phyloP scores from a whole-genome alignment of 2,888 invertebrate species.

The Hydroisotoma schaefferi region DNA sequence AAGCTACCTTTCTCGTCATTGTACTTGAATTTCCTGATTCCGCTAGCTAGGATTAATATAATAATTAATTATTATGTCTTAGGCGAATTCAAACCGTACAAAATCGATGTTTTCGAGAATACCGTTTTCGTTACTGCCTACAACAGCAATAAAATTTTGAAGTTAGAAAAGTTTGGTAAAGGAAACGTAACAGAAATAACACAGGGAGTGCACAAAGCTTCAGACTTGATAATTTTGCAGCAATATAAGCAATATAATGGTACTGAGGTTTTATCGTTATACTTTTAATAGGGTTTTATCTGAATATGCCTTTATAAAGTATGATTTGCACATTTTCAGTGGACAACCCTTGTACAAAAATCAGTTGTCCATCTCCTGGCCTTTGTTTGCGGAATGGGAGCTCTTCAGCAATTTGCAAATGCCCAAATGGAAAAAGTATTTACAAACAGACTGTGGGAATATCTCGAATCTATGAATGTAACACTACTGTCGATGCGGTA shows the following conservation, averaged over 20 bases:
- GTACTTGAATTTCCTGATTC: not conserved
- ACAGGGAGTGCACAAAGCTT: conserved; percentile 58
- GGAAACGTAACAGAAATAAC: conserved; percentile 55
- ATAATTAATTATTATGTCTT: conserved; percentile 24
- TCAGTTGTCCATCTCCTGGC: conserved; percentile 50
- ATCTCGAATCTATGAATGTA: conserved; percentile 31
- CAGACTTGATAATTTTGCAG: conserved; percentile 66
- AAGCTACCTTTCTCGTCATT: not conserved
- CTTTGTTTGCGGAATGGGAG: conserved; percentile 47
- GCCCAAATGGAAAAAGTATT: conserved; percentile 39
- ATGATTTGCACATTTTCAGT: conserved; percentile 42
- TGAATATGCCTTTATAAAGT: not conserved
- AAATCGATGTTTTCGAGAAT: conserved; percentile 72
- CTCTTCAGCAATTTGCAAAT: conserved; percentile 40
- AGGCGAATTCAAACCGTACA: conserved; percentile 63
- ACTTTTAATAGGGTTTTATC: conserved; percentile 1
- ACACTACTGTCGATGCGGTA: conserved; percentile 15
- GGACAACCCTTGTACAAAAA: conserved; percentile 58
- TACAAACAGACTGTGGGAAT: conserved; percentile 8
- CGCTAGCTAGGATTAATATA: not conserved
- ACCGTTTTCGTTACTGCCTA: conserved; percentile 65
- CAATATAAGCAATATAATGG: conserved; percentile 58
- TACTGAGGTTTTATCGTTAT: no score
- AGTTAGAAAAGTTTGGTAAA: conserved; percentile 65
- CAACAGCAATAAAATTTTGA: conserved; percentile 61